These are phyloP conservation scores for Phoenicopterus ruber DNA, from an alignment of 2,113 vertebrate genomes.

Conservation along the genomic window DNA sequence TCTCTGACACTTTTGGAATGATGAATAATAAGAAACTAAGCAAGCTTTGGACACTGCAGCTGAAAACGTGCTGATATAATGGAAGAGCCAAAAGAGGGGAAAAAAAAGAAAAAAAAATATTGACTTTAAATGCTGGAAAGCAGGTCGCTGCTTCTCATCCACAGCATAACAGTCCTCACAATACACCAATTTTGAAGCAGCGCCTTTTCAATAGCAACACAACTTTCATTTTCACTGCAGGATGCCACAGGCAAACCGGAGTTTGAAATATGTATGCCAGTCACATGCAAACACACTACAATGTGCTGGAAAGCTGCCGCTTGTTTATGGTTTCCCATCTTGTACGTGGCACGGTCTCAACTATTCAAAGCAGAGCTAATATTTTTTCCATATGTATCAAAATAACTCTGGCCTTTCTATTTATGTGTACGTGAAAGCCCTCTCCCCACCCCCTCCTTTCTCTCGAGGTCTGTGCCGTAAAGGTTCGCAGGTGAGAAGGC, in stretches of 20 bases:
- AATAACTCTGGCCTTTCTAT: neutral
- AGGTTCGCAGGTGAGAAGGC: neutral
- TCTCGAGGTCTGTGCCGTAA: neutral
- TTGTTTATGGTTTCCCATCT: conserved; percentile 38
- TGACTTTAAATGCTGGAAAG: conserved; percentile 40
- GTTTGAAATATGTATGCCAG: conserved; percentile 66
- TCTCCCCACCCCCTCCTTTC: neutral
- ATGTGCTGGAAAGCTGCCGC: conserved; percentile 51
- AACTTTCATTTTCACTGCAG: conserved; percentile 67
- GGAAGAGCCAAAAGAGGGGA: neutral
- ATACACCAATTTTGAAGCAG: conserved; percentile 32
- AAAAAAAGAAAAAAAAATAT: neutral
- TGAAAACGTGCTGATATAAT: conserved; percentile 27
- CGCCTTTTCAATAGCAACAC: conserved; percentile 48
- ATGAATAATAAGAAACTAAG: conserved; percentile 12
- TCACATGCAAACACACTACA: conserved; percentile 63
- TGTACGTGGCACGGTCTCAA: neutral
- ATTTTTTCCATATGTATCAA: neutral
- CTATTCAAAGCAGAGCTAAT: conserved; percentile 7
- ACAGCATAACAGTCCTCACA: conserved; percentile 8
- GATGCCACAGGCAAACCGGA: conserved; percentile 48
- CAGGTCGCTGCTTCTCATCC: conserved; percentile 32
- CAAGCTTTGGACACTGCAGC: conserved; percentile 18
- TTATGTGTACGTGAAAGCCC: neutral
- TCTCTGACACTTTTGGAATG: conserved; percentile 8